Base-by-base conservation (phyloP, 2,797 vertebrate genomes). In the Ispidina picta region DNA sequence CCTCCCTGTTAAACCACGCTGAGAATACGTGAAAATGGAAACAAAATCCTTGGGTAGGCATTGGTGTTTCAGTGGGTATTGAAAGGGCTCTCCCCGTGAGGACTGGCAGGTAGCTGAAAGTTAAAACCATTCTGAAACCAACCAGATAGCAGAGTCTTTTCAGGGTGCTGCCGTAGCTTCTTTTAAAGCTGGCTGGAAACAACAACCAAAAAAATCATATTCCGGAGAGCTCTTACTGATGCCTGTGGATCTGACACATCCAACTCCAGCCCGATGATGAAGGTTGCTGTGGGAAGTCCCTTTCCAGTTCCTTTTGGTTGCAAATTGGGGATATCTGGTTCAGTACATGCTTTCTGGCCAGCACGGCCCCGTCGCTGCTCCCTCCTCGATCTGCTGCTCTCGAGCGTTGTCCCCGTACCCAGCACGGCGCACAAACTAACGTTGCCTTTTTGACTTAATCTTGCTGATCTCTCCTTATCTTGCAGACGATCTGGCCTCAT, bases 401-500 rank as follows among this genome's bases (percentile, higher is more conserved):
- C 49, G 89, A 86, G 87, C 55, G 6, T 87, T 89, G 20, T 83
- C 83, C 88, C 41, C 22, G 56, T 73, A 80, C 86, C 68, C 74
- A 73, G 74, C 82, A 58, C 75, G 70, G 91, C 89, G 78, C 86
- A 62, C 48, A 68, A 83, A 93, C 75, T 92, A 95, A 92, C 2
- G 4, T 95, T 96, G 95, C 95, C 86, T 92, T 87, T 92, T 92
- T 86, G 76, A 94, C 72, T 94, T 97, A 97, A 98, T 96, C 82
- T 85, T 86, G 94, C 93, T 86, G 86, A 86, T 96, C 82, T 97
- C 70, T 92, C 90, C 71, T 91, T 95, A 94, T 96, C 96, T 96
- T 92, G 80, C 98, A 99, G 99, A 99, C 97, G 98, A 99, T 73
- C 95, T 97, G 73, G 96, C 97, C 33, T 97, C 98, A 62, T 98